Base-by-base conservation (phyloP, 2,113 vertebrate genomes). In the Silurus asotus region DNA sequence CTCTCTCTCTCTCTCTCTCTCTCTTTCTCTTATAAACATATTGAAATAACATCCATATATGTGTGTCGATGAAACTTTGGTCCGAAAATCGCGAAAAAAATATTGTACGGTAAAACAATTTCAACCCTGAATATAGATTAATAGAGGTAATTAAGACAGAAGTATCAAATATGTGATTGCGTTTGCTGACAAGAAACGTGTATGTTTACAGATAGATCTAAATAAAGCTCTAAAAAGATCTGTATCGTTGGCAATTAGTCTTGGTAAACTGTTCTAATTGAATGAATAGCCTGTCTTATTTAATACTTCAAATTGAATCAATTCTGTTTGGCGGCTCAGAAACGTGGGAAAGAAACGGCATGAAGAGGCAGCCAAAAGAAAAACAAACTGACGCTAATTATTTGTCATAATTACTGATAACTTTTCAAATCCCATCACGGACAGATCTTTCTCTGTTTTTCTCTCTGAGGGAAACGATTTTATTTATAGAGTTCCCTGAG, bases 341-440 rank as follows among this genome's bases (percentile, higher is more conserved):
- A 37, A 70, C 74, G 25, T 14, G 6, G 37, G 74, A 55, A 49
- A 76, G 20, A 76, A 76, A 76, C 15, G 51, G 13, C 74, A 76
- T 25, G 5, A 55, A 76, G n/a, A 76, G 74, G 8, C 5, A 25
- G 55, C 2, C 13, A 15, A 25, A 76, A 15, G 49, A 25, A 53
- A 37, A 76, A 13, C 74, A 76, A 55, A 55, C 51, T 76, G 51
- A 76, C 74, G 55, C 49, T 78, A 78, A 58, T 28, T 78, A 7
- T 53, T 76, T 55, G 74, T 76, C 51, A 53, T 76, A 14, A 53
- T 55, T 25, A 15, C 4, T 76, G 23, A 9, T 51, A 76, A 55
- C 20, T 76, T 76, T 75, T 76, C 14, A 25, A 76, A 76, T 9
- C 15, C 45, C 25, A 23, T 7, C 7, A 10, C 49, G 25, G 3